A percentile compares a stretch with the other conserved stretches of the same genome.
Conservation (phyloP, 2,888 invertebrate species). For the Rhingia campestris region DNA sequence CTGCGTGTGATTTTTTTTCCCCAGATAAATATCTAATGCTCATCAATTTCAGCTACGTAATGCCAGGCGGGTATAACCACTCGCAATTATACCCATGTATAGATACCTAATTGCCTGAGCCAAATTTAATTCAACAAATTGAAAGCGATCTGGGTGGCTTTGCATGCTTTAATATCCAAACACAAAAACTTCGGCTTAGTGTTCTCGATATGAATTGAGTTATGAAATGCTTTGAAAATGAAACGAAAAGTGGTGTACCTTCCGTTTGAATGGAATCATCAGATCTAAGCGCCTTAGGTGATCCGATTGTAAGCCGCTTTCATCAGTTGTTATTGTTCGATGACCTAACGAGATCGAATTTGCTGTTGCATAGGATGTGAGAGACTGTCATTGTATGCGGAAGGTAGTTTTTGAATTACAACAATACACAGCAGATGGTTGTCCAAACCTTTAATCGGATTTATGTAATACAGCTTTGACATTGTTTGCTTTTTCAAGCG, state of each 20-base stretch:
- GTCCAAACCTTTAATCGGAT: background rate
- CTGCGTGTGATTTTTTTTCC: conserved; percentile 33
- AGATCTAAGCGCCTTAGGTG: background rate
- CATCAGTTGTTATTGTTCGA: conserved; percentile 15
- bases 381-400: background rate
- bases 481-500: too few species aligned
- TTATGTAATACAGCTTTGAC: conserved; percentile 3
- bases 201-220: conserved; percentile 11
- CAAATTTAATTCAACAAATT: background rate
- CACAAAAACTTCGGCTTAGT: background rate
- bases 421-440: background rate
- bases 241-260: conserved; percentile 17
- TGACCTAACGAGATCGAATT: conserved; percentile 21
- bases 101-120: conserved; percentile 4
- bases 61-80: background rate
- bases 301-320: conserved; percentile 19
- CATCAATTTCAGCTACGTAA: background rate
- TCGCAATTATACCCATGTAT: background rate
- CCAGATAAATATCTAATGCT: conserved; percentile 20
- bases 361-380: background rate
- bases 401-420: background rate
- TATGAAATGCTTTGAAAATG: conserved; percentile 24
- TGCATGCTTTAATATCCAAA: background rate
- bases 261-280: background rate
- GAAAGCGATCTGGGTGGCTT: background rate